Conservation (phyloP, 2,888 invertebrate genomes). For the Quadroppia sp. region DNA sequence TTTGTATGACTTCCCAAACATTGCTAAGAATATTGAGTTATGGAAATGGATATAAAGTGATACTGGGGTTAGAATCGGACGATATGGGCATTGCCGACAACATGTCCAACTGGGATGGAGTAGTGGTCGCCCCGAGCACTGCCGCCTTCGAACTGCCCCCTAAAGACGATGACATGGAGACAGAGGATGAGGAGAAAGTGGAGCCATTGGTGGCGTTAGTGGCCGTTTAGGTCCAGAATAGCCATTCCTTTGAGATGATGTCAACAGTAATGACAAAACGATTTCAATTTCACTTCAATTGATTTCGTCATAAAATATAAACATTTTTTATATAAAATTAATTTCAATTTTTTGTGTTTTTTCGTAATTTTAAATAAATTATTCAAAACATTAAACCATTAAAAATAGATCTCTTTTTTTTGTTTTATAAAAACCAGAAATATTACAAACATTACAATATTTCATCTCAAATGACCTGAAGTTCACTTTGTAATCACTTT, state of each 20-base stretch:
- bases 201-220: not conserved
- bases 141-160: conserved; percentile 80
- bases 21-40: conserved; percentile 82
- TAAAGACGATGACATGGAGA: conserved; percentile 62
- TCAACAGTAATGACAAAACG: no score
- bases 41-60: conserved; percentile 80
- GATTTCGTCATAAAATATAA: not conserved
- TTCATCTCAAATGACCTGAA: not conserved
- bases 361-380: not conserved
- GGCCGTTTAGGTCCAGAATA: not conserved
- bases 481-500: not conserved
- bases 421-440: not conserved
- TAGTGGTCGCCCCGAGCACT: conserved; percentile 90
- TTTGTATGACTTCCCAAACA: conserved; percentile 91
- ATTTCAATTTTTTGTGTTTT: not conserved
- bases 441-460: no score
- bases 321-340: not conserved
- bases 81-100: conserved; percentile 68
- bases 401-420: not conserved
- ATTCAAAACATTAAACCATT: not conserved
- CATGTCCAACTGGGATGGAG: conserved; percentile 95
- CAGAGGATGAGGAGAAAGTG: conserved; percentile 46
- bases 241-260: not conserved
- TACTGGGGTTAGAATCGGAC: conserved; percentile 64
- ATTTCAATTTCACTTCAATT: no score